These are phyloP conservation scores for Zaprionus ornatus DNA, from an alignment of 1,140 invertebrate species.

Conservation along the genomic window DNA sequence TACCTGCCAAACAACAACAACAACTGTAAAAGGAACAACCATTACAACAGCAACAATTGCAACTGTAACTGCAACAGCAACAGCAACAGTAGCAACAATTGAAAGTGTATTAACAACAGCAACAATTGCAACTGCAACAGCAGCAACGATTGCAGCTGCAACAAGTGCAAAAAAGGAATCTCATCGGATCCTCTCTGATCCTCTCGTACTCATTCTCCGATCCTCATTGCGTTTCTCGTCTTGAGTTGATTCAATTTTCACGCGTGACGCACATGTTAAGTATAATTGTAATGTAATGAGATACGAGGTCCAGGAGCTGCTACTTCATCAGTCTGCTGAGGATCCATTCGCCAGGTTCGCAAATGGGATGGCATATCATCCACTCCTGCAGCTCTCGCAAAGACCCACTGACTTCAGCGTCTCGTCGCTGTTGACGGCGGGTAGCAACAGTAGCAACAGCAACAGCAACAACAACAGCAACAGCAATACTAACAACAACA, in stretches of 20 bases:
- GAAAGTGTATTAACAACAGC: conserved; percentile 22
- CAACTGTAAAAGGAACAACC: background rate
- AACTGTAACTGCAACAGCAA: background rate
- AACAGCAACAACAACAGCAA: conserved; percentile 57
- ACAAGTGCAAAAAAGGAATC: conserved; percentile 8
- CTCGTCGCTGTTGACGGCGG: conserved; percentile 92
- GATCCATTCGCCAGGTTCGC: conserved; percentile 86
- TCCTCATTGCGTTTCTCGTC: no score
- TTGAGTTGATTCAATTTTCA: background rate
- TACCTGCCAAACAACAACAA: conserved; percentile 57
- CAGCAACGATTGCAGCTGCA: conserved; percentile 25
- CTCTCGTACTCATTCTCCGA: no score
- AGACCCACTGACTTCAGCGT: conserved; percentile 96
- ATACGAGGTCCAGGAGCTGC: conserved; percentile 86
- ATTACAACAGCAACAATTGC: conserved; percentile 28
- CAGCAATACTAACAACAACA: conserved; percentile 23
- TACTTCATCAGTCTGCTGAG: conserved; percentile 87
- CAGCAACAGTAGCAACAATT: conserved; percentile 15
- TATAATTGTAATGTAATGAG: conserved; percentile 84
- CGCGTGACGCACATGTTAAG: conserved; percentile 74
- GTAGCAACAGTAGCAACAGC: conserved; percentile 74
- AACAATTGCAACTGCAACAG: conserved; percentile 21
- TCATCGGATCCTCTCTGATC: no score
- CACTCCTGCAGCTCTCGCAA: conserved; percentile 88
- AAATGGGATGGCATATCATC: conserved; percentile 89